phyloP scores from a whole-genome alignment of 2,888 invertebrate species.

The Chymomyza procnemis region DNA sequence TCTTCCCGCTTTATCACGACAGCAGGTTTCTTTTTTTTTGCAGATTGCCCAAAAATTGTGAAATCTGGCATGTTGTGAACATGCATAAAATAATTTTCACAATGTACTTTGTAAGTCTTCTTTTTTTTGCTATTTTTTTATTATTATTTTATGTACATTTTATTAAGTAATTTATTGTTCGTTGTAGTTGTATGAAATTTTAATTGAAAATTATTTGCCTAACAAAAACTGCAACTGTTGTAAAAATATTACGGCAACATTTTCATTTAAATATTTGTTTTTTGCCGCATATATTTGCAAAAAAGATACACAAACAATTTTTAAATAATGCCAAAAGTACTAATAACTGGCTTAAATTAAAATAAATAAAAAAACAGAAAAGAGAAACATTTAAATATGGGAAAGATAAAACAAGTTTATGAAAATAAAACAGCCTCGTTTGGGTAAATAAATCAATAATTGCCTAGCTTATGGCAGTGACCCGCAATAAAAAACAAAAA shows the following conservation, averaged over 20 bases:
- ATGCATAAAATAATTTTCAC: slow-evolving; percentile 20
- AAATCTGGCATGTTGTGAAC: slow-evolving; percentile 5
- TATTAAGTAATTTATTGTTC: neutral
- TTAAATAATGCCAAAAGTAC: slow-evolving; percentile 7
- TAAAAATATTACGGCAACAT: slow-evolving; percentile 18
- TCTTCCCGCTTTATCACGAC: neutral
- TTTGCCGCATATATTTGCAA: slow-evolving; percentile 33
- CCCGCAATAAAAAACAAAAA: neutral
- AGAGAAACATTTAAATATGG: no score
- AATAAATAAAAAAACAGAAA: slow-evolving; percentile 5
- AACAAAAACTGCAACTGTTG: slow-evolving; percentile 13
- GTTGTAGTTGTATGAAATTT: neutral
- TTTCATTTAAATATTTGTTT: slow-evolving; percentile 42
- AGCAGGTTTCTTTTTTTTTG: neutral
- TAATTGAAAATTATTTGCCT: neutral
- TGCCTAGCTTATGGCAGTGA: slow-evolving; percentile 6
- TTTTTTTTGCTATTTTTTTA: neutral
- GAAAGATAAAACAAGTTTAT: slow-evolving; percentile 8
- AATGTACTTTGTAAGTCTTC: neutral
- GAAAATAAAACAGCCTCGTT: neutral
- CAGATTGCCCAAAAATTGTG: neutral
- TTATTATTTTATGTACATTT: neutral
- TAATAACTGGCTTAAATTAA: slow-evolving; percentile 3
- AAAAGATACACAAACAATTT: slow-evolving; percentile 14
- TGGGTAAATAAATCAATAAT: slow-evolving; percentile 33